Conservation (phyloP, 2,113 vertebrate genomes). For the Meriones unguiculatus region DNA sequence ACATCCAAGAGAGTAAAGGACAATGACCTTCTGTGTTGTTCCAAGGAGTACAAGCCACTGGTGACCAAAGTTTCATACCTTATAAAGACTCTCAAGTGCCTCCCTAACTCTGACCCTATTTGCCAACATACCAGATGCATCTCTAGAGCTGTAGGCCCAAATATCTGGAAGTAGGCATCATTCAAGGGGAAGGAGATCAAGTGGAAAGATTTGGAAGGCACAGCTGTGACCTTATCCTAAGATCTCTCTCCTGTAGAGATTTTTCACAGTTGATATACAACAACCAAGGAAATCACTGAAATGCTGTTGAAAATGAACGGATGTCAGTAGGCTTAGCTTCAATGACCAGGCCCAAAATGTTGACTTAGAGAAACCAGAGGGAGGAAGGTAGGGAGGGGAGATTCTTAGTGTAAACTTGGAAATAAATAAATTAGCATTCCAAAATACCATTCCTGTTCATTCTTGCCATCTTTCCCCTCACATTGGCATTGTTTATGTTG, state of each 20-base stretch:
- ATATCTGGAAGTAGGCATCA: not conserved
- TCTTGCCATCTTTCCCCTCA: slow-evolving; percentile 67
- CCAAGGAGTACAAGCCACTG: not conserved
- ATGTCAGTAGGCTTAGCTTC: fast-evolving
- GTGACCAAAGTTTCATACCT: not conserved
- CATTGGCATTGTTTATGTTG: slow-evolving; percentile 55
- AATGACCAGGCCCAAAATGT: not conserved
- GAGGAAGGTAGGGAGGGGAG: no score
- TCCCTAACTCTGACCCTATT: not conserved
- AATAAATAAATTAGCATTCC: slow-evolving; percentile 68
- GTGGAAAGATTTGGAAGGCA: not conserved
- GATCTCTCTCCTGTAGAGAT: not conserved
- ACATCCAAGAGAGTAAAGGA: not conserved
- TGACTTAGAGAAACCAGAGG: no score
- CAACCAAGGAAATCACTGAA: not conserved
- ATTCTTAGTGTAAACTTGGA: not conserved
- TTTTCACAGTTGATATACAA: not conserved
- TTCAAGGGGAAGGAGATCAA: not conserved
- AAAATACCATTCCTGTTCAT: slow-evolving; percentile 37
- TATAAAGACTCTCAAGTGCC: not conserved
- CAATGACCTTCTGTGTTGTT: not conserved
- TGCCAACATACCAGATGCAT: not conserved
- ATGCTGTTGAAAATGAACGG: not conserved
- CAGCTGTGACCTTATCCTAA: not conserved
- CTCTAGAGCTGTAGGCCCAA: no score